These are phyloP conservation scores for Saccostrea glomerata DNA, from an alignment of 1,140 invertebrate genomes.

Conservation along the genomic window DNA sequence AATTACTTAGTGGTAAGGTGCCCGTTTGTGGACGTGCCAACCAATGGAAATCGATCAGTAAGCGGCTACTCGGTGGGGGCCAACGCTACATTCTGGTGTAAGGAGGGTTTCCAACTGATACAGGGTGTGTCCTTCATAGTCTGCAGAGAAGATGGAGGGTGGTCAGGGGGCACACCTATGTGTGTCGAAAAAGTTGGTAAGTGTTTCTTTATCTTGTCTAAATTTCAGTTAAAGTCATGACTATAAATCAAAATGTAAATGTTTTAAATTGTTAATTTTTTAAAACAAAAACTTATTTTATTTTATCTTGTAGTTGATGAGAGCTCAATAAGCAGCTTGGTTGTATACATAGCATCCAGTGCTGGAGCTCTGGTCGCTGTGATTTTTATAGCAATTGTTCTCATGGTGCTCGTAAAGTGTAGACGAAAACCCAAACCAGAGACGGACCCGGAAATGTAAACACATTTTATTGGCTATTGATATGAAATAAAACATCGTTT, in stretches of 20 bases:
- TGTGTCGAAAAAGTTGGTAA: conserved; percentile 60
- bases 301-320: not conserved
- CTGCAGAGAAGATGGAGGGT: conserved; percentile 60
- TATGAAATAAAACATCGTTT: too few relatives aligned
- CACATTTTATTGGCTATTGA: not conserved
- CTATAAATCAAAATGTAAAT: not conserved
- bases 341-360: conserved; percentile 1
- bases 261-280: not conserved
- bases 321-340: not conserved
- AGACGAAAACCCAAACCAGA: conserved; percentile 6
- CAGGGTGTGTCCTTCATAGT: conserved; percentile 25
- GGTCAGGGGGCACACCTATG: conserved; percentile 53
- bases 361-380: not conserved
- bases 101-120: conserved; percentile 44
- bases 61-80: conserved; percentile 55
- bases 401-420: not conserved
- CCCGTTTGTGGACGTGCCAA: conserved; percentile 58
- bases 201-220: not conserved
- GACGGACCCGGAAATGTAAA: not conserved
- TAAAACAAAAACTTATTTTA: not conserved
- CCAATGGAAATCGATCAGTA: conserved; percentile 64
- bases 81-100: conserved; percentile 59
- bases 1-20: conserved; percentile 65
- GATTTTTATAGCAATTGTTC: not conserved
- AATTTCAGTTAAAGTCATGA: too few relatives aligned